These are phyloP conservation scores for Tanytarsus gracilentus DNA, from an alignment of 2,888 invertebrate species.

Conservation along the genomic window DNA sequence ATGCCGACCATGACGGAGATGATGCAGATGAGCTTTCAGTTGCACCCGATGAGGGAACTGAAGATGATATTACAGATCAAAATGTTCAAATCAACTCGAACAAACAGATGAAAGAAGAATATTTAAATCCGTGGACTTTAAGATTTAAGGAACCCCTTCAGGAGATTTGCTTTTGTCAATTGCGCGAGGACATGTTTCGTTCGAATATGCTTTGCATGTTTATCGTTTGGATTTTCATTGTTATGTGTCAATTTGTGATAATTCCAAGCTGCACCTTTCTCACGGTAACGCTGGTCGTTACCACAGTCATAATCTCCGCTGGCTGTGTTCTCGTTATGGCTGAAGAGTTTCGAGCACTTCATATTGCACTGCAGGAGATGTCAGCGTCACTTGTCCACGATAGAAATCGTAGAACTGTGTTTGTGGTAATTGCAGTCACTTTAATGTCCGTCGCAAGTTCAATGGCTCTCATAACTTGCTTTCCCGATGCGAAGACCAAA, in stretches of 20 bases:
- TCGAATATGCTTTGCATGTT: conserved; percentile 90
- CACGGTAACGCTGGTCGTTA: conserved; percentile 52
- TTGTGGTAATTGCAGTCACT: conserved; percentile 71
- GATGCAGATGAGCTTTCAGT: conserved; percentile 37
- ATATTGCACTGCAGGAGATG: conserved; percentile 54
- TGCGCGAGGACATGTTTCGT: conserved; percentile 87
- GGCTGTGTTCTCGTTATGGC: conserved; percentile 76
- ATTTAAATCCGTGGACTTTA: conserved; percentile 79
- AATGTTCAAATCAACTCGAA: conserved; percentile 85
- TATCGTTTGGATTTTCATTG: conserved; percentile 82
- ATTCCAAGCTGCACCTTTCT: conserved; percentile 56
- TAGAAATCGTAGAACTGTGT: conserved; percentile 61
- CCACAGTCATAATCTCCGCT: conserved; percentile 60
- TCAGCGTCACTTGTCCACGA: conserved; percentile 68
- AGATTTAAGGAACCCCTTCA: conserved; percentile 73
- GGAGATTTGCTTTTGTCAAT: conserved; percentile 76
- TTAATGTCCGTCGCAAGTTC: conserved; percentile 61
- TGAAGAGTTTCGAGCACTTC: conserved; percentile 65
- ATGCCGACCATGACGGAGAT: neutral
- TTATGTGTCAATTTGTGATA: conserved; percentile 65
- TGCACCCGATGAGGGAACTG: conserved; percentile 39
- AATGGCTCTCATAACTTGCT: conserved; percentile 43
- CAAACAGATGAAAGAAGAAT: conserved; percentile 75
- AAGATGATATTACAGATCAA: conserved; percentile 73
- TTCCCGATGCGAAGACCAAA: neutral